Base-by-base conservation (phyloP, 2,113 vertebrate species). In the Nycticryphes semicollaris region DNA sequence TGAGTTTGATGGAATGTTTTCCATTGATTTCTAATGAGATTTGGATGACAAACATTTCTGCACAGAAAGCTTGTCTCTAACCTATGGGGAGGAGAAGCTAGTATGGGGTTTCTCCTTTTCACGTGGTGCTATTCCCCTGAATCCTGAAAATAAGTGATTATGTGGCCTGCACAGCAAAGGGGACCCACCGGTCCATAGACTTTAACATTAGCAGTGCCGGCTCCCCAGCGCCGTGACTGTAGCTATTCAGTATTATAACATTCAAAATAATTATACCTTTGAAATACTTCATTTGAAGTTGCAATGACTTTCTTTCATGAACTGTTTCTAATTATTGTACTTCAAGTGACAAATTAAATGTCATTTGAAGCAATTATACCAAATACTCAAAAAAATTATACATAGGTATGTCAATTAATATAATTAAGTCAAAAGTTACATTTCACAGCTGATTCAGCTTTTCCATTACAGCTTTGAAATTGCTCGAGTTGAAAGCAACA, bases 341-440 rank as follows among this genome's bases (percentile, higher is more conserved):
- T 98, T 98, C 95, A 97, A 96, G 87, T 96, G 97, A 97, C 97
- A 98, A 98, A 98, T 98, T 98, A 98, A 98, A 97, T 97, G 96
- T 96, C 98, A 98, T 97, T 98, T 98, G 95, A 98, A 30, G 91
- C 94, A 98, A 98, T 98, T 98, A 96, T 85, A 96, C 90, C 79
- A 97, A 97, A 98, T 97, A 96, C 96, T 98, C 72, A 95, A 97
- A 97, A 97, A 97, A 97, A 97, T 97, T 97, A 96, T 90, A 95
- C 94, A 90, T 90, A 97, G 96, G 96, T 97, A 97, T 97, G 95
- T 90, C 91, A 97, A 98, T 98, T 98, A 98, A 95, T 96, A 97
- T 97, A 96, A 98, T 98, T 98, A 98, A 97, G 92, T 93, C 63
- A 84, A 95, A 97, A 96, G 92, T 89, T 96, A 67, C 81, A 91